Conservation (phyloP, 1,140 invertebrate species). For the Oppia nitens region DNA sequence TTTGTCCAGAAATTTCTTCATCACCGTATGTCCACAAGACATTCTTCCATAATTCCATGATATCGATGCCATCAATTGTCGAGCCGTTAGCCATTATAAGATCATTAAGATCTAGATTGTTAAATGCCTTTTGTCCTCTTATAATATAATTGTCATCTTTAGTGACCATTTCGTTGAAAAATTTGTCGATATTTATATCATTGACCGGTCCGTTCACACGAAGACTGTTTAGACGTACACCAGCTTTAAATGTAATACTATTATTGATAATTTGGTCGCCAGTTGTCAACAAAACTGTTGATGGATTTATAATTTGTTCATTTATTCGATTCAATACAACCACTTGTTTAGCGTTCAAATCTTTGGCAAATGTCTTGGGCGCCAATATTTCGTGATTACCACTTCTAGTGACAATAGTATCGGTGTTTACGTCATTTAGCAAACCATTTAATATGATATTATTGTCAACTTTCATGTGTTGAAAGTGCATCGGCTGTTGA, state of each 20-base stretch:
- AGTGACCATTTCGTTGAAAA: constrained; percentile 10
- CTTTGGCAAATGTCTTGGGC: constrained; percentile 4
- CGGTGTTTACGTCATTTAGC: constrained; percentile 11
- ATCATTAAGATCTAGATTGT: constrained; percentile 8
- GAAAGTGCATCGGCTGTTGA: neutral
- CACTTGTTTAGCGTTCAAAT: constrained; percentile 1
- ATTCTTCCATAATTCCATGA: constrained; percentile 16
- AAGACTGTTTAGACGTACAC: neutral
- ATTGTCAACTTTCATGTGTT: constrained; percentile 6
- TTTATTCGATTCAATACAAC: constrained; percentile 12
- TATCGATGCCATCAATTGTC: constrained; percentile 14
- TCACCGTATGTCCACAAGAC: constrained; percentile 11
- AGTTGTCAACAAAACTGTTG: constrained; percentile 8
- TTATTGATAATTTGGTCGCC: constrained; percentile 13
- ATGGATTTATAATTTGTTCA: constrained; percentile 12
- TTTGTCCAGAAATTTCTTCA: constrained; percentile 13
- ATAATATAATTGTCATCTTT: constrained; percentile 8
- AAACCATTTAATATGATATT: constrained; percentile 4
- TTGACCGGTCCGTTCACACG: constrained; percentile 3
- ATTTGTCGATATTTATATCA: constrained; percentile 12
- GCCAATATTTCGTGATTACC: constrained; percentile 14
- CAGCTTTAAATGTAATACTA: constrained; percentile 4
- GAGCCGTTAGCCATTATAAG: neutral
- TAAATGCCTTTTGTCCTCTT: constrained; percentile 12
- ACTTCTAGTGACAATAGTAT: constrained; percentile 14